Percentiles rank a stretch among this genome's conserved stretches.
Conservation (phyloP, 2,797 vertebrate species). For the Pangasius larnaudii region DNA sequence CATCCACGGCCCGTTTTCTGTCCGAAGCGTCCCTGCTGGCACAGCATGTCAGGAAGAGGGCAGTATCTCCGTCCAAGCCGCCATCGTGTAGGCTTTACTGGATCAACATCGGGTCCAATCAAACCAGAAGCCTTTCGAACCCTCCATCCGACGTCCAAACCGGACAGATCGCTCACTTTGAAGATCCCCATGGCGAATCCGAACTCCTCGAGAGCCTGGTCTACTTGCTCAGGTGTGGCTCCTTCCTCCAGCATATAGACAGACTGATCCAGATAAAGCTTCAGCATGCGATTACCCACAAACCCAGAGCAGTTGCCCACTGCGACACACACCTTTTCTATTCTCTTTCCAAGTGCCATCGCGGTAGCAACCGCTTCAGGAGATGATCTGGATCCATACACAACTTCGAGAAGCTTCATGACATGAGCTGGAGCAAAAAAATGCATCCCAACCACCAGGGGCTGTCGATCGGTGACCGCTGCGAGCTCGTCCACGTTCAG, state of each 20-base stretch:
- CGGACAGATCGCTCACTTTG: constrained; percentile 85
- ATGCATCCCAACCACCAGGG: constrained; percentile 89
- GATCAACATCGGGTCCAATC: constrained; percentile 62
- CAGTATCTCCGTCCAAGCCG: constrained; percentile 79
- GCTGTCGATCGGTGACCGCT: constrained; percentile 73
- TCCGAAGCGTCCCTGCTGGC: constrained; percentile 84
- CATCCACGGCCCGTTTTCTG: constrained; percentile 88
- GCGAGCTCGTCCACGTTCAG: constrained; percentile 87
- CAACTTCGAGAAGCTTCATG: constrained; percentile 91
- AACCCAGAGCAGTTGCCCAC: constrained; percentile 92
- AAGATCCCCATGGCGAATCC: constrained; percentile 90
- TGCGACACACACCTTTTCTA: constrained; percentile 86
- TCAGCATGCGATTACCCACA: constrained; percentile 90
- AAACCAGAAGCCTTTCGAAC: constrained; percentile 77
- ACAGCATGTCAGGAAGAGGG: constrained; percentile 87
- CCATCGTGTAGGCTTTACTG: constrained; percentile 68
- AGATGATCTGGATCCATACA: constrained; percentile 79
- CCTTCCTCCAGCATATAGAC: constrained; percentile 91
- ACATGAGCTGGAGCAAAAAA: constrained; percentile 92
- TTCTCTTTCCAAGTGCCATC: constrained; percentile 82
- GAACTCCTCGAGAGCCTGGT: constrained; percentile 85
- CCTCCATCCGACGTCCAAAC: constrained; percentile 90
- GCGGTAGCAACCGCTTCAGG: constrained; percentile 82
- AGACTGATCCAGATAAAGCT: constrained; percentile 75
- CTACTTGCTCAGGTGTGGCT: constrained; percentile 83